Conservation (phyloP, 2,113 vertebrate genomes). For the Cisticola juncidis region DNA sequence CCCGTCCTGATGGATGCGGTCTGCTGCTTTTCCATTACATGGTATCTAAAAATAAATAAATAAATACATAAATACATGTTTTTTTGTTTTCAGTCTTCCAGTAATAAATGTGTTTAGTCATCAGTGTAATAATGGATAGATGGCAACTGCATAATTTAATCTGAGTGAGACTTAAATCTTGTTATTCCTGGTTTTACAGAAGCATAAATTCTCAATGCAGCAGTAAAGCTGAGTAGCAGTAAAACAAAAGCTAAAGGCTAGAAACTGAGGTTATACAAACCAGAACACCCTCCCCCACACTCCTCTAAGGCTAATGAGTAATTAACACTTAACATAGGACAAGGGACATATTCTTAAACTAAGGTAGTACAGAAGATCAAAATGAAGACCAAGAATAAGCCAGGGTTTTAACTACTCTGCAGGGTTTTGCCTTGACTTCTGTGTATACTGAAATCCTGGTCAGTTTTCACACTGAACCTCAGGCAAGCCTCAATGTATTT, state of each 20-base stretch:
- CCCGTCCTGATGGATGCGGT: constrained; percentile 97
- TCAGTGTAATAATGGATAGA: not conserved
- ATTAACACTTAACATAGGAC: not conserved
- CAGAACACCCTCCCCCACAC: not conserved
- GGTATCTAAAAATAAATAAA: constrained; percentile 80
- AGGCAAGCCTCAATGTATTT: not conserved
- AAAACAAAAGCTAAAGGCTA: not conserved
- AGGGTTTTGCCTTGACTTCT: not conserved
- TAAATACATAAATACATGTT: not conserved
- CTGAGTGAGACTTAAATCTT: not conserved
- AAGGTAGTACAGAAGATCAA: not conserved
- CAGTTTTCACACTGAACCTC: not conserved
- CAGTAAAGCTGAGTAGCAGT: not conserved
- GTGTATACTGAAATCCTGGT: not conserved
- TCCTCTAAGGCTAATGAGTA: not conserved
- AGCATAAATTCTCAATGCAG: rapidly evolving
- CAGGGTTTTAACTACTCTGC: not conserved
- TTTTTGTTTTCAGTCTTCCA: not conserved
- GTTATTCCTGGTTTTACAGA: not conserved
- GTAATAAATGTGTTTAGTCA: not conserved
- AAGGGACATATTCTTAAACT: not conserved
- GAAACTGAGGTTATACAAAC: not conserved
- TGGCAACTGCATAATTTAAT: not conserved
- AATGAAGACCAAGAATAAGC: not conserved
- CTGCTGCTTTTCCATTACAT: constrained; percentile 97